phyloP scores from a whole-genome alignment of 2,113 vertebrate genomes.

The Forbesichthys papilliferus region DNA sequence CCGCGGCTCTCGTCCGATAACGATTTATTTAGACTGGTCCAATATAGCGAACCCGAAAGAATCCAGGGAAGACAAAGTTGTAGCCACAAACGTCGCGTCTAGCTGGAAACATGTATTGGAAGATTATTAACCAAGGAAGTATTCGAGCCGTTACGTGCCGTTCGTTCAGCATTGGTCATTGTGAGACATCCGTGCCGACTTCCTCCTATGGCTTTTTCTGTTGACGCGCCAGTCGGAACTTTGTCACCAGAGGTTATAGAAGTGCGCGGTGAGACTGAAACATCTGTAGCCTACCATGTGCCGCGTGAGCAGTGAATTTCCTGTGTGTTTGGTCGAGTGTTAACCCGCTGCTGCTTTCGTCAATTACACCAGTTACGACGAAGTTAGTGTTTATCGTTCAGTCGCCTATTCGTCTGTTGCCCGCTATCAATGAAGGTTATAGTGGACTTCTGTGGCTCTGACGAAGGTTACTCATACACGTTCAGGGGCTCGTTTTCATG shows the following conservation, averaged over 20 bases:
- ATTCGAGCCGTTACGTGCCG: conserved; percentile 3
- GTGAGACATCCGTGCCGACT: conserved; percentile 59
- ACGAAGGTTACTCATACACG: conserved; percentile 35
- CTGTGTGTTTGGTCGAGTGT: too few relatives aligned
- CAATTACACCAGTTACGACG: too few relatives aligned
- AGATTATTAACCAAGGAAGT: conserved; percentile 9
- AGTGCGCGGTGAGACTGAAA: not conserved
- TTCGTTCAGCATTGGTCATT: conserved; percentile 41
- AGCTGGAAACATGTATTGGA: conserved; percentile 5
- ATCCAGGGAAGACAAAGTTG: conserved; percentile 20
- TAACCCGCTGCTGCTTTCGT: too few relatives aligned
- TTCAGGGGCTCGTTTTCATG: conserved; percentile 50
- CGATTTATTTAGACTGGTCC: conserved; percentile 5
- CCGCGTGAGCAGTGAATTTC: not conserved
- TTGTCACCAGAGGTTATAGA: not conserved
- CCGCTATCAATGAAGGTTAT: not conserved
- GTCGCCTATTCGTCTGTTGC: too few relatives aligned
- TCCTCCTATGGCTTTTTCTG: conserved; percentile 65
- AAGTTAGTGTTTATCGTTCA: too few relatives aligned
- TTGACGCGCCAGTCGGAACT: not conserved
- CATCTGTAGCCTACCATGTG: not conserved
- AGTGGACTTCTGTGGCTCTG: not conserved
- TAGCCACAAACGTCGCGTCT: not conserved
- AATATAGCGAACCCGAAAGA: conserved; percentile 3
- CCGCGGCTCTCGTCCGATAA: conserved; percentile 1